phyloP scores from a whole-genome alignment of 2,888 invertebrate genomes.

The Julus scandinavius region DNA sequence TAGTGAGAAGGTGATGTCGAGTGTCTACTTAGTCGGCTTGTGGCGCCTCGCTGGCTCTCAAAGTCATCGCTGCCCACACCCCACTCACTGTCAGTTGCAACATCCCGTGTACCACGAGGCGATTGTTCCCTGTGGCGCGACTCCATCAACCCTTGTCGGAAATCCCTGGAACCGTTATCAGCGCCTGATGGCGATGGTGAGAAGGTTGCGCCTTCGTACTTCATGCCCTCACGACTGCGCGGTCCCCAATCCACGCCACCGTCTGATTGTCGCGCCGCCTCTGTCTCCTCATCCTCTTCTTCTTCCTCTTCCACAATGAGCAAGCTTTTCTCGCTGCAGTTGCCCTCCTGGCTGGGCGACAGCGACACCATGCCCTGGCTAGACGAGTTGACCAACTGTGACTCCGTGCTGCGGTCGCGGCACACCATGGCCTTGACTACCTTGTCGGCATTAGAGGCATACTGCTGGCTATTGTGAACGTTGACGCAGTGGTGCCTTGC shows the following conservation, averaged over 20 bases:
- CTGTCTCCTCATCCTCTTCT: constrained; percentile 50
- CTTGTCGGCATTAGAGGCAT: background rate
- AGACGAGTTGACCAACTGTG: constrained; percentile 53
- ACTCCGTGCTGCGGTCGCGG: constrained; percentile 52
- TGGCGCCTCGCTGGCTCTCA: background rate
- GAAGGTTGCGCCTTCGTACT: background rate
- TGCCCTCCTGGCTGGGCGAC: constrained; percentile 54
- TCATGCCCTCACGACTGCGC: background rate
- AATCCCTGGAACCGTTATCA: background rate
- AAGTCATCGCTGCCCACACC: background rate
- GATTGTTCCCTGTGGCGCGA: background rate
- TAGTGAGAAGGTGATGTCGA: background rate
- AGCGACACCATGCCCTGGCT: constrained; percentile 54
- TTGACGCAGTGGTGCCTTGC: background rate
- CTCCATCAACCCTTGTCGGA: background rate
- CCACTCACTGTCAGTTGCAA: background rate
- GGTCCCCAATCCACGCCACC: background rate
- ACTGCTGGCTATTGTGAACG: background rate
- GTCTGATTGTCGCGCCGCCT: background rate
- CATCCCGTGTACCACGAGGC: background rate
- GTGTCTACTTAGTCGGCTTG: background rate
- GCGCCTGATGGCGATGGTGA: background rate
- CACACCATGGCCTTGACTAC: constrained; percentile 47
- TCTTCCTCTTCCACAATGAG: constrained; percentile 56
- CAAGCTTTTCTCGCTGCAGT: constrained; percentile 55